Base-by-base conservation (phyloP, 2,888 invertebrate species). In the Drosophila borborema region DNA sequence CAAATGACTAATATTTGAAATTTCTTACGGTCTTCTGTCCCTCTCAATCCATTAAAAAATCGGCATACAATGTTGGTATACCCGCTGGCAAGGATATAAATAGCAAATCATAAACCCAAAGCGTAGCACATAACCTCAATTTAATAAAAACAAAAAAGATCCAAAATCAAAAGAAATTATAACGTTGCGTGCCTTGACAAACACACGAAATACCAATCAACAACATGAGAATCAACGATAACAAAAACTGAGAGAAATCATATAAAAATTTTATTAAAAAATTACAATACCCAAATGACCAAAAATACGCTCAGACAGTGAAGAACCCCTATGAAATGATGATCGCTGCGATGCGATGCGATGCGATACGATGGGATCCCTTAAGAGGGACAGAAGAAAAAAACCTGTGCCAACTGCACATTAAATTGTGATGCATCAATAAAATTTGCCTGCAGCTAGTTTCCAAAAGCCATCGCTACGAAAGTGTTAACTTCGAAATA, bases 401-500 rank as follows among this genome's bases (percentile, higher is more conserved):
- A 71, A 66, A 65, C 78, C 75, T 76, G 79, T 74, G 72, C 66
- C 74, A 81, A 82, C 77, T 81, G 87, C 88, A 87, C 86, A 87
- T 89, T 87, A 87, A 82, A 87, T 82, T 87, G 87, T 86, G 89
- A 89, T 87, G 89, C 87, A 88, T 88, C 87, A 89, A 89, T 88
- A 89, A 88, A 89, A 88, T 88, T 83, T 82, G 89, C 91, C 90
- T 86, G 78, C 76, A 89, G 90, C 89, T 80, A 79, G 82, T 88
- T 85, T 88, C 88, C 89, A 85, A 87, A 87, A 85, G 89, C 87
- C 85, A 85, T 77, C 48, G 89, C 77, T 90, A 88, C 92, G 91
- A 92, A 93, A 93, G 93, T 93, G 92, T 92, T 92, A 93, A 92
- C 92, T 93, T 89, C 91, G 92, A 91, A 90, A 90, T 81, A 81